phyloP scores from a whole-genome alignment of 2,888 invertebrate species.

The Koerneria pararmatus region DNA sequence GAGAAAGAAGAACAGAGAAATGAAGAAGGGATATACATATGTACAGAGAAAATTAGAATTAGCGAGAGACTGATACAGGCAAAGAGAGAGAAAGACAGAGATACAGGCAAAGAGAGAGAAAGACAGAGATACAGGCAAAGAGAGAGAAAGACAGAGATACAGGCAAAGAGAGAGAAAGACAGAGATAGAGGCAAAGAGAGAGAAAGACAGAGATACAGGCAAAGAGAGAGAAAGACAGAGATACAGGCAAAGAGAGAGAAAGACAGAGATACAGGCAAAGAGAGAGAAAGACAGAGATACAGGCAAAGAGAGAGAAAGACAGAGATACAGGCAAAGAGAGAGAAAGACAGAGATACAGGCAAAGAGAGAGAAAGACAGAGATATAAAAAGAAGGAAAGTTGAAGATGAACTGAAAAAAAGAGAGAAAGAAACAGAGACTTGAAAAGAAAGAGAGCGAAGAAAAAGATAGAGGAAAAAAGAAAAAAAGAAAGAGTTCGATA shows the following conservation, averaged over 20 bases:
- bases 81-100: slow-evolving; percentile 22
- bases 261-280: slow-evolving; percentile 11
- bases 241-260: slow-evolving; percentile 5
- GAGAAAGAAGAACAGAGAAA: slow-evolving; percentile 3
- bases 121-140: slow-evolving; percentile 7
- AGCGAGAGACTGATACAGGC: slow-evolving; percentile 17
- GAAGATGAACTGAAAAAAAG: no score
- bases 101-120: slow-evolving; percentile 2
- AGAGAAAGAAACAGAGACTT: no score
- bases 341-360: slow-evolving; percentile 8
- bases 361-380: slow-evolving; percentile 13
- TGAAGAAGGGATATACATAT: slow-evolving; percentile 15
- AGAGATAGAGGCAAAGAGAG: slow-evolving; percentile 10
- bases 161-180: slow-evolving; percentile 11
- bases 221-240: slow-evolving; percentile 7
- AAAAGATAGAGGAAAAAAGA: no score
- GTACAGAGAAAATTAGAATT: slow-evolving; percentile 8
- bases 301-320: slow-evolving; percentile 8
- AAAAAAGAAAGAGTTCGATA: no score
- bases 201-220: no score
- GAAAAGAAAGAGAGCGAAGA: no score
- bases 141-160: slow-evolving; percentile 5
- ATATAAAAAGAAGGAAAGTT: no score
- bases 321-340: slow-evolving; percentile 5
- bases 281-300: slow-evolving; percentile 17